phyloP scores from a whole-genome alignment of 2,888 invertebrate genomes.

The Callyntrura guangdongensis region DNA sequence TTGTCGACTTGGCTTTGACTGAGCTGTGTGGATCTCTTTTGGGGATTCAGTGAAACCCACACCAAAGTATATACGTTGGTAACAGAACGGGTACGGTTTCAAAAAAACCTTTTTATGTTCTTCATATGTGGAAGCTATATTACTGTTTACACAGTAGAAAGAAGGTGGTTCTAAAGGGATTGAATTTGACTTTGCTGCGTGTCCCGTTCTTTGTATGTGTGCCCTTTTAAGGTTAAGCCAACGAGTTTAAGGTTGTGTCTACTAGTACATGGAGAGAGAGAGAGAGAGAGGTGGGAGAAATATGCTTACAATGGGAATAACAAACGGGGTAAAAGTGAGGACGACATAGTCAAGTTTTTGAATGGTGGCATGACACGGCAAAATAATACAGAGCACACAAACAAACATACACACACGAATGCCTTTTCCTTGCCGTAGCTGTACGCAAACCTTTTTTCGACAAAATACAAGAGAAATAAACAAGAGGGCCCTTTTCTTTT shows the following conservation, averaged over 20 bases:
- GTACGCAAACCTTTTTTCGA: not conserved
- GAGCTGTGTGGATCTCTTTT: not conserved
- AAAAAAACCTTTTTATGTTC: conserved; percentile 18
- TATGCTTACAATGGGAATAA: not conserved
- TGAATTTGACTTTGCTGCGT: conserved; percentile 16
- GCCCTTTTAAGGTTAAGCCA: conserved; percentile 30
- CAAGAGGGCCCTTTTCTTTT: not conserved
- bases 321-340: not conserved
- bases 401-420: not conserved
- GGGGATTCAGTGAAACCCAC: conserved; percentile 25
- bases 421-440: not conserved
- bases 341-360: not conserved
- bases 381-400: not conserved
- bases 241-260: conserved; percentile 25
- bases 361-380: conserved; percentile 1
- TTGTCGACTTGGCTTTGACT: conserved; percentile 11
- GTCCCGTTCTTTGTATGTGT: not conserved
- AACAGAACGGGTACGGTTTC: too few species aligned
- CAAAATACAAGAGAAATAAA: not conserved
- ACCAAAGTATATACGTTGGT: not conserved
- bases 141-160: conserved; percentile 31
- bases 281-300: not conserved
- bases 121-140: not conserved
- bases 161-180: conserved; percentile 4
- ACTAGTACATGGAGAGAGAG: not conserved